phyloP scores from a whole-genome alignment of 2,888 invertebrate species.

The Aporophyla lueneburgensis region DNA sequence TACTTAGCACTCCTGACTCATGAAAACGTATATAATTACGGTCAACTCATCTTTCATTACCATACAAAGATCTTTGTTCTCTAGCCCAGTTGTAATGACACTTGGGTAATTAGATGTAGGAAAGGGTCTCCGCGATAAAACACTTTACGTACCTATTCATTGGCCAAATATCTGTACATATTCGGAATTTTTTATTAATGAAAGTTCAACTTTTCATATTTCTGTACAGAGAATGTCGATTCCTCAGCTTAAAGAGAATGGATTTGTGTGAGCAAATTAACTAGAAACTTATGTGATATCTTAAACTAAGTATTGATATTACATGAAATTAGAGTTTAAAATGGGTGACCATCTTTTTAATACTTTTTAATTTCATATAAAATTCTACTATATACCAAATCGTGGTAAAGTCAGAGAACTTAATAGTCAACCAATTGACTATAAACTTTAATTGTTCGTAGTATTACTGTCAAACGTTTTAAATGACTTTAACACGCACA shows the following conservation, averaged over 20 bases:
- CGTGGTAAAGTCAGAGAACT: neutral
- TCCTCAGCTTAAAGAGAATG: neutral
- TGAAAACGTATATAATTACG: slow-evolving; percentile 72
- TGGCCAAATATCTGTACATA: neutral
- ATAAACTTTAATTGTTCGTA: neutral
- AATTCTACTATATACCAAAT: neutral
- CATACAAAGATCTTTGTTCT: slow-evolving; percentile 56
- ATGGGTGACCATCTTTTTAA: neutral
- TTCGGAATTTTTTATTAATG: neutral
- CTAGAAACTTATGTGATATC: neutral
- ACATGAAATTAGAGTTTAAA: neutral
- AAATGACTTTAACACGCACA: neutral
- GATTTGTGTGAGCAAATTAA: neutral
- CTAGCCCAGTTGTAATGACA: slow-evolving; percentile 25
- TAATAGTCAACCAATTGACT: neutral
- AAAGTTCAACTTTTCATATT: neutral
- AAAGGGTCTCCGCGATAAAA: neutral
- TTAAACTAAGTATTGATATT: neutral
- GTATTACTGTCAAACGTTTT: neutral
- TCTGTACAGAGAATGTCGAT: neutral
- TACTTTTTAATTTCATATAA: neutral
- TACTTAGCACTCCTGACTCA: slow-evolving; percentile 72
- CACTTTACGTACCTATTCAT: neutral
- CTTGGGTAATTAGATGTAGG: slow-evolving; percentile 18
- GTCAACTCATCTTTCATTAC: slow-evolving; percentile 67